A percentile compares a stretch with the other conserved stretches of the same genome.
Evolutionary conservation across 2,113 vertebrate species (phyloP).

Genomic region (Oncorhynchus kisutch): DNA sequence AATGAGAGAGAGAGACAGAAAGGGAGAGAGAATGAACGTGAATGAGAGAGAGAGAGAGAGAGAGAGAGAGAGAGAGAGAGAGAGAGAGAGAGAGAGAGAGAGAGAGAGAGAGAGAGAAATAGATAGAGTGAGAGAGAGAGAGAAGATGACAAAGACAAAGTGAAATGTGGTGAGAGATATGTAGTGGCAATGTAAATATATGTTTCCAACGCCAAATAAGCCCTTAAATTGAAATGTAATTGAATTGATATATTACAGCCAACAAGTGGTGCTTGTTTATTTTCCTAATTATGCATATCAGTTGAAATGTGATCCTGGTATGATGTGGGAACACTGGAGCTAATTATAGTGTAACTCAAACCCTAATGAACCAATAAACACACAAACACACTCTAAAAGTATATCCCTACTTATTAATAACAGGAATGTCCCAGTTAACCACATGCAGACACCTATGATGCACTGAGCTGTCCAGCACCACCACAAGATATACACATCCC

Average conservation of each 20-base stretch:
- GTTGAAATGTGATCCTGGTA: conserved; percentile 1
- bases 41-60: too few species aligned
- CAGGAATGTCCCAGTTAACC: conserved; percentile 24
- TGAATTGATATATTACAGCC: conserved; percentile 34
- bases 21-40: too few species aligned
- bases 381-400: conserved; percentile 31
- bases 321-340: conserved; percentile 56
- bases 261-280: conserved; percentile 56
- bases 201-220: conserved; percentile 67
- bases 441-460: conserved; percentile 28
- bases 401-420: conserved; percentile 4
- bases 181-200: conserved; percentile 18
- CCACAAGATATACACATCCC: background rate
- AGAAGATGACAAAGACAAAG: background rate
- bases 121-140: background rate
- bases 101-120: background rate
- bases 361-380: conserved; percentile 72
- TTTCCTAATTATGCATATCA: conserved; percentile 68
- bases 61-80: too few species aligned
- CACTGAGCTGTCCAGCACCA: background rate
- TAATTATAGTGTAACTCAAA: conserved; percentile 59
- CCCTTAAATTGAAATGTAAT: too few species aligned
- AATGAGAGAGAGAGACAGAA: too few species aligned
- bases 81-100: too few species aligned
- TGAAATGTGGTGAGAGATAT: conserved; percentile 48